Evolutionary conservation across 2,888 invertebrate genomes (phyloP), one percentile per base, ranked within the genome.

Genomic region (Pyrrhosoma nymphula): DNA sequence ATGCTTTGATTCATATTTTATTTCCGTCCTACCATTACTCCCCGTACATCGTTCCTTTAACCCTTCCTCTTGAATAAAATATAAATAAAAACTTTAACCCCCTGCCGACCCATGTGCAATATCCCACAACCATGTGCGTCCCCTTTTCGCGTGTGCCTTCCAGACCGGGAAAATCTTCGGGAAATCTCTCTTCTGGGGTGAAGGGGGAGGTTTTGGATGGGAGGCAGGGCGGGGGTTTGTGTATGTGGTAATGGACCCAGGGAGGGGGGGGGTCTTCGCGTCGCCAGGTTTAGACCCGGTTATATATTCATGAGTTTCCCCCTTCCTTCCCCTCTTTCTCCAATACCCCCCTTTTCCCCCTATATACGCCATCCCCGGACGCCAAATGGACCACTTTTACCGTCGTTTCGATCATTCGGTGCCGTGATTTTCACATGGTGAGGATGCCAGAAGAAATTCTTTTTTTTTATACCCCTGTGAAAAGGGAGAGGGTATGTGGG

Each of bases 301-400:
- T n/a, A 69, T 69, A n/a, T 69, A 69, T 69, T 69, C 69, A 69
- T 69, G 69, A 69, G 69, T 69, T n/a, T n/a, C 69, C 69, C n/a
- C 69, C 69, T 10, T 23, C 69, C n/a, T n/a, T n/a, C 20, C 26
- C 69, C n/a, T 69, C 69, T n/a, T n/a, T 2, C 3, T 60, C 16
- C 60, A 0, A n/a, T 69, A 6, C n/a, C n/a, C 69, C 14, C 69
- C n/a, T 4, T 2, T 47, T 47, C n/a, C 10, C 20, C 69, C 69
- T n/a, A 69, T 23, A n/a, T 23, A 1, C 60, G 10, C 60, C 60
- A 1, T 60, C 16, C 60, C 60, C 12, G 20, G 1, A 60, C 18
- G 18, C 69, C 10, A 69, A 69, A 69, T 69, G 69, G n/a, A n/a
- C 69, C 69, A 69, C 69, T 69, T 69, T n/a, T 69, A 69, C 69